Base-by-base conservation (phyloP, 2,113 vertebrate species). In the Empidonax alnorum region DNA sequence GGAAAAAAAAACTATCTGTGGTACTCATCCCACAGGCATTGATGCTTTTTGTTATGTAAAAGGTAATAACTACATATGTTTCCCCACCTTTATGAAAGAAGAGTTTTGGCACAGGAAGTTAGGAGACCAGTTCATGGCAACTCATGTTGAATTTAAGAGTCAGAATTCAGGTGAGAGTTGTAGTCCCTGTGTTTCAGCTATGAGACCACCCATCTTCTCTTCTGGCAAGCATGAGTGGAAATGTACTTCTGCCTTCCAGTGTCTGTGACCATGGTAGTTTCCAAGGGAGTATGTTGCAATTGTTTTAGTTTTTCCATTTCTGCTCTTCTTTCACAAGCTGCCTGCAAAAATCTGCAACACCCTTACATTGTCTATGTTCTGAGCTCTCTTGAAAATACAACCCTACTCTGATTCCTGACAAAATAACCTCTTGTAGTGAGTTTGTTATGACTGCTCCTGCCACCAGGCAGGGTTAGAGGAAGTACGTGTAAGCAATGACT, bases 261-360 rank as follows among this genome's bases (percentile, higher is more conserved):
- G 52, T 33, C 82, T 61, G 50, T 69, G 73, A 86, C 87, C 46
- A 35, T 28, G 11, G 46, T 17, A 42, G 50, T 71, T 93, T 91
- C 90, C 81, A 91, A 78, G 50, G 56, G 27, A 87, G 63, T 39
- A 55, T 44, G 78, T 55, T 86, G 75, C 88, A 95, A 68, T 71
- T 84, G 55, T 35, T 96, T 23, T 72, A 85, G 28, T 67, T 79
- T 94, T 95, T 94, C 90, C 73, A 80, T 90, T 94, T 94, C 73
- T 94, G 58, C 81, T 93, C 73, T 90, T 93, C 81, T 93, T 94
- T 92, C 89, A 90, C 72, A 55, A 77, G 72, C 39, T 77, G 79
- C 33, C 61, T 78, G 39, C 53, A 75, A 89, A 94, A 80, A 68
- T 42, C 67, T 81, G 72, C 88, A 89, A 41, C 1, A 8, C 17